Conservation (phyloP, 30 jellyfish, hydroid and myxozoan genomes). For the Aurelia sp. region DNA sequence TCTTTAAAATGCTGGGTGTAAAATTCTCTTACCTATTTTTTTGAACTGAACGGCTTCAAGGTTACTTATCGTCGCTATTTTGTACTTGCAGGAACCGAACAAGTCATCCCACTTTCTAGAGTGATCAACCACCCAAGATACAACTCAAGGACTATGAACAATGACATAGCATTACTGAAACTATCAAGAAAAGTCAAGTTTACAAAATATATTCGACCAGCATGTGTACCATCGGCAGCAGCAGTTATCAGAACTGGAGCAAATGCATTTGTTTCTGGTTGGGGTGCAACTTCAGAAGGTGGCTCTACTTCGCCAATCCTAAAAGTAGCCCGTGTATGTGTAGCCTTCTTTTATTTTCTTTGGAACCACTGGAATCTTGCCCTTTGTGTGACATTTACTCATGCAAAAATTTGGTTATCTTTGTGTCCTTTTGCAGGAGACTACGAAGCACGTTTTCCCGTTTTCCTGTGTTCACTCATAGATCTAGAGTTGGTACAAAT, state of each 20-base stretch:
- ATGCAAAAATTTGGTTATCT: too few relatives aligned
- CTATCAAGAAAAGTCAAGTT: constrained; percentile 30
- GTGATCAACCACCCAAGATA: constrained; percentile 38
- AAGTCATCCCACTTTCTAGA: constrained; percentile 7
- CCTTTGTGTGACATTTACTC: too few relatives aligned
- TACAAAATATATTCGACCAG: constrained; percentile 63
- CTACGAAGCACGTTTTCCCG: too few relatives aligned
- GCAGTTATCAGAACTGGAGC: constrained; percentile 5
- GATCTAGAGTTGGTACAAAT: too few relatives aligned
- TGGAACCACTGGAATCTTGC: too few relatives aligned
- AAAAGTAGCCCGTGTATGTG: constrained; percentile 46
- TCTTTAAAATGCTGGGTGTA: too few relatives aligned
- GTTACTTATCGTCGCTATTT: too few relatives aligned
- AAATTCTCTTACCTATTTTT: too few relatives aligned
- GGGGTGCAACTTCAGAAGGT: constrained; percentile 60
- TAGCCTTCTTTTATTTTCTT: background rate
- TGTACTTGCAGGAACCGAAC: constrained; percentile 22
- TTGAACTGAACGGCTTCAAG: too few relatives aligned
- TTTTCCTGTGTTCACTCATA: too few relatives aligned
- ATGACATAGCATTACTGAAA: constrained; percentile 57
- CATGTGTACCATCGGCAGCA: constrained; percentile 32
- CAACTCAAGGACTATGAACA: constrained; percentile 7
- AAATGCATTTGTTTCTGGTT: constrained; percentile 62
- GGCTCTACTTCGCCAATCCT: constrained; percentile 33
- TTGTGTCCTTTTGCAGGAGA: too few relatives aligned